Evolutionary conservation across 2,888 invertebrate species (phyloP).

Genomic region (Theretra japonica): DNA sequence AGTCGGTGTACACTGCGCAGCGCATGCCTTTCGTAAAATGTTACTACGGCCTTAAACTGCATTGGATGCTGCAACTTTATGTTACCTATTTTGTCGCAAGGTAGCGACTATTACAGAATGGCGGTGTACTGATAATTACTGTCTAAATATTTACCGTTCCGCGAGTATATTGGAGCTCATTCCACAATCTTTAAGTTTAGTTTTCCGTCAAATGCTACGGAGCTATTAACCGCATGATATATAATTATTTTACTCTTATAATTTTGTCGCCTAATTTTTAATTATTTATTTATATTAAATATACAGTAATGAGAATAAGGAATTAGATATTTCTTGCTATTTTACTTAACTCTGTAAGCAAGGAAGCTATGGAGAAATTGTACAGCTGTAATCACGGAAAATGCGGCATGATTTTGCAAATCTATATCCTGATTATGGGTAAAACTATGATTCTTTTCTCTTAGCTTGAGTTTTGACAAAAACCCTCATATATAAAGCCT

Average conservation of each 20-base stretch:
- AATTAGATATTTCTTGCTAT: neutral
- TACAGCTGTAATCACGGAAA: too few relatives aligned
- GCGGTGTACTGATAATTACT: slow-evolving; percentile 76
- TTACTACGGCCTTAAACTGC: slow-evolving; percentile 39
- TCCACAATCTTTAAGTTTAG: slow-evolving; percentile 57
- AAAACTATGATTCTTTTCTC: too few relatives aligned
- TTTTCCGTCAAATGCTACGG: slow-evolving; percentile 46
- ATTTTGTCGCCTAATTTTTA: neutral
- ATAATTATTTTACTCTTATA: neutral
- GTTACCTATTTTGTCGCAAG: slow-evolving; percentile 41
- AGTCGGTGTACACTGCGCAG: slow-evolving; percentile 50
- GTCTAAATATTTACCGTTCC: slow-evolving; percentile 78
- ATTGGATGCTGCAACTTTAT: slow-evolving; percentile 41
- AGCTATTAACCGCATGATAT: slow-evolving; percentile 32
- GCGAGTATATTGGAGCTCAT: slow-evolving; percentile 63
- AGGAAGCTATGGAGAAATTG: too few relatives aligned
- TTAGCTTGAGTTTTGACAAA: too few relatives aligned
- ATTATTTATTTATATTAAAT: neutral
- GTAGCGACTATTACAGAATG: slow-evolving; percentile 62
- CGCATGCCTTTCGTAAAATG: slow-evolving; percentile 26
- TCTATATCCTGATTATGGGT: too few relatives aligned
- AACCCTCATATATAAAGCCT: too few relatives aligned
- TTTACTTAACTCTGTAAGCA: neutral
- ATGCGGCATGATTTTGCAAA: too few relatives aligned
- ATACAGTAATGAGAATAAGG: neutral